Evolutionary conservation across 2,113 vertebrate genomes (phyloP), one percentile per base, ranked within the genome.

Genomic region (Trichechus manatus): DNA sequence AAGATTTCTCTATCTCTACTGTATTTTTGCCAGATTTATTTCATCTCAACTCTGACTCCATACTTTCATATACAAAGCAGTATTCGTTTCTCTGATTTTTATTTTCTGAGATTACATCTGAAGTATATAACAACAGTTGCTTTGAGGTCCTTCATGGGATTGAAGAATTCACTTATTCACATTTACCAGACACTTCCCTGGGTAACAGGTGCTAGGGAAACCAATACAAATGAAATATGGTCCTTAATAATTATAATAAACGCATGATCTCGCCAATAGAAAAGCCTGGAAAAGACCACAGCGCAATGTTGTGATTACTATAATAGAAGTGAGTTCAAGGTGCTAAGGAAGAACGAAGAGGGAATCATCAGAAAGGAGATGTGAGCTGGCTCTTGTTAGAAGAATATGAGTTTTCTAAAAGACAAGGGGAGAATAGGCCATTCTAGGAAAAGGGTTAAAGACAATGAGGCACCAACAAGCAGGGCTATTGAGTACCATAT

Each of bases 221-320:
- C 33, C 87, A 74, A 88, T 80, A 77, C 19, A 15, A 86, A 81
- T 85, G 47, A 87, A 93, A 85, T 89, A 85, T 13, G 27, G 61
- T 63, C 59, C 23, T 84, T 86, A 61, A n/a, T 81, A 85, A 86
- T 84, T 23, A 74, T 61, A 83, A 74, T 61, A 83, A 66, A 7
- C 29, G 66, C 29, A 64, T 2, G 82, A 9, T 68, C 87, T 84
- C 66, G 33, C 13, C 39, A 74, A 6, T 83, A 27, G 27, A 39
- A 61, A 72, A 87, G 0, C 7, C 53, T 83, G 9, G 1, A 72
- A 66, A 91, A 72, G 6, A 68, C 63, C 27, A 44, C n/a, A 77
- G 89, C 23, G 47, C 93, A 93, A 79, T 66, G 81, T 5, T 64
- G 0, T 79, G 47, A 64, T 22, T 17, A 1, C 42, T 77, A 42